Conservation (phyloP, 2,113 vertebrate genomes). For the Rhinopomastus cyanomelas region DNA sequence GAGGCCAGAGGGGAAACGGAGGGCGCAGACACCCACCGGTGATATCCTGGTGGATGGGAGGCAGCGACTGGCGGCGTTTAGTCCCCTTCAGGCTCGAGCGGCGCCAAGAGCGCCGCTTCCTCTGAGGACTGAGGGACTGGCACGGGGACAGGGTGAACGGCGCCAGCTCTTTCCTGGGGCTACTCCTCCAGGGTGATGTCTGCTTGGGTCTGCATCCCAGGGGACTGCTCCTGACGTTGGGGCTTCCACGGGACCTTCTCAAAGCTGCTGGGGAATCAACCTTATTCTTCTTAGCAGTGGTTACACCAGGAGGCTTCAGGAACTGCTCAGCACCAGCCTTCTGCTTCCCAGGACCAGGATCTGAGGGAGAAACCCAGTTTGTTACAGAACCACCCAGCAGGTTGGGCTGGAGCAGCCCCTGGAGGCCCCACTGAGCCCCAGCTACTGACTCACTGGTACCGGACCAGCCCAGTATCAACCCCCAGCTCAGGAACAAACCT, state of each 20-base stretch:
- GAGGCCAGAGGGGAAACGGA: no score
- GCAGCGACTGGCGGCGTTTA: conserved; percentile 14
- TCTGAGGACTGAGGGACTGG: not conserved
- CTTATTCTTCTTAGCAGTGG: accelerated
- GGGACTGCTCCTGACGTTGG: not conserved
- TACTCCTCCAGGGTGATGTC: not conserved
- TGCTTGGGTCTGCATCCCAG: not conserved
- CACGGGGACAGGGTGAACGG: not conserved
- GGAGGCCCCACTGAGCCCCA: no score
- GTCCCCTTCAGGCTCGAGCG: conserved; percentile 18
- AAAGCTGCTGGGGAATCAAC: accelerated
- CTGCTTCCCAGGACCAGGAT: not conserved
- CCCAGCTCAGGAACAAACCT: no score
- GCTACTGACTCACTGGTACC: no score
- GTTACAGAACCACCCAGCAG: no score
- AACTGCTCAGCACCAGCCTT: accelerated
- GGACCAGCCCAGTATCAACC: no score
- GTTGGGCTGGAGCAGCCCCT: no score
- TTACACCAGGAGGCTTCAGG: accelerated
- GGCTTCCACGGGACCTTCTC: not conserved
- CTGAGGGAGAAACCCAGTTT: not conserved
- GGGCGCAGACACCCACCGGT: not conserved
- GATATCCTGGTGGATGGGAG: not conserved
- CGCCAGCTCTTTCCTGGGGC: accelerated
- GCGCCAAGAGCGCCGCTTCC: conserved; percentile 5